Evolutionary conservation across 2,888 invertebrate species (phyloP), one percentile per base, ranked within the genome.

Genomic region (Lingula anatina): DNA sequence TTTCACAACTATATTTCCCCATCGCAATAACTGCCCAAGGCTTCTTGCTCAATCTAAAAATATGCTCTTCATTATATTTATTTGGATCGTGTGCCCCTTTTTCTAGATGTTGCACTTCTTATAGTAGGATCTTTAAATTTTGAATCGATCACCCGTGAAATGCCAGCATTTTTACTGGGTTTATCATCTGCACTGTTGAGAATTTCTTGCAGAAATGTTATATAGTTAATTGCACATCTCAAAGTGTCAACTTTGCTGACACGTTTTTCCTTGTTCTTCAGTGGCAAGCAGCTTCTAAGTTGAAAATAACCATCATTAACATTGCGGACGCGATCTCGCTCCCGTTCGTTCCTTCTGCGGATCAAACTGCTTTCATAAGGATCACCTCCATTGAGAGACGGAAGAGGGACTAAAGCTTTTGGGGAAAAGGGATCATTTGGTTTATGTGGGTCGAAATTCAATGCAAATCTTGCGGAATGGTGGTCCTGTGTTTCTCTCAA

Each of bases 181-280:
- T n/a, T n/a, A n/a, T n/a, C 26, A 5, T 42, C 27, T n/a, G 25
- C 42, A 24, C 53, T 50, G 2, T 31, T 35, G 15, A 65, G 52
- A 7, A 64, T n/a, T 12, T 47, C 43, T 50, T 71, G 59, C 7
- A 75, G 56, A 40, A 68, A 58, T 47, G 63, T 57, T n/a, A 76
- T 76, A 50, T 75, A 75, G 23, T 63, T 55, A 38, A 75, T 74
- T 40, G 76, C 75, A n/a, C 60, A 52, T 24, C 71, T 51, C 15
- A 75, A 55, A 2, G 73, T 75, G 38, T 75, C 75, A 23, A 75
- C 75, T 59, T 76, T 76, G 46, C 74, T 73, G 20, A 76, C 61
- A 36, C 75, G 53, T 49, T 72, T 73, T 40, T 79, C 74, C 47
- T 70, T 69, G 46, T 69, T 65, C 39, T 62, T 62, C 18, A 71